Percentiles rank a stretch among this genome's conserved stretches.
Evolutionary conservation across 1,140 invertebrate genomes (phyloP).

Genomic region (Calliopsis andreniformis): DNA sequence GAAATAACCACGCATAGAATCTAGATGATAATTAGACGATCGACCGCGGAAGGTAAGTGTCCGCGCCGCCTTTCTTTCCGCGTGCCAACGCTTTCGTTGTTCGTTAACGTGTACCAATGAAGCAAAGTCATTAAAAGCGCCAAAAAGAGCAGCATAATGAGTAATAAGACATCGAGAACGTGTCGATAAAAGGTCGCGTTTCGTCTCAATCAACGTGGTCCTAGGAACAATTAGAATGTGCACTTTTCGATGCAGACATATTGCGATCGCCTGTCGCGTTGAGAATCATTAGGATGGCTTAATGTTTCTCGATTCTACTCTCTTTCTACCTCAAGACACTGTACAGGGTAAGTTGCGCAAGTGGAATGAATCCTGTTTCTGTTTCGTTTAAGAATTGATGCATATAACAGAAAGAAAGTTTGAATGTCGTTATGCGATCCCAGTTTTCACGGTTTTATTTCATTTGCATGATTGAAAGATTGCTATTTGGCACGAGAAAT

Average conservation of each 20-base stretch:
- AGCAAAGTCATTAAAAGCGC: constrained; percentile 38
- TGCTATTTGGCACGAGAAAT: too few species aligned
- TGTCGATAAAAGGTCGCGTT: neutral
- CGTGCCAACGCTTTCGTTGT: constrained; percentile 38
- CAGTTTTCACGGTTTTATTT: neutral
- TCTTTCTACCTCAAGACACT: constrained; percentile 38
- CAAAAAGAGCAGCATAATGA: constrained; percentile 19
- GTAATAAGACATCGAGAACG: constrained; percentile 19
- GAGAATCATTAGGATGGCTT: neutral
- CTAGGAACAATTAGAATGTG: constrained; percentile 12
- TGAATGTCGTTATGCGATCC: neutral
- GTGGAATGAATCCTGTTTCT: neutral
- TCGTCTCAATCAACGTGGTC: constrained; percentile 25
- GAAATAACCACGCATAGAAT: constrained; percentile 40
- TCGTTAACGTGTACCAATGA: constrained; percentile 42
- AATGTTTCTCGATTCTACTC: constrained; percentile 5
- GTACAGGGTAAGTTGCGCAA: neutral
- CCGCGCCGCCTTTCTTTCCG: constrained; percentile 27
- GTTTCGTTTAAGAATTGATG: neutral
- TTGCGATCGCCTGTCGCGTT: neutral
- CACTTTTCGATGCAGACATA: neutral
- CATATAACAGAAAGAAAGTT: neutral
- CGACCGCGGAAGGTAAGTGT: constrained; percentile 20
- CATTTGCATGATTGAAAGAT: neutral
- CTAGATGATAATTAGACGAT: constrained; percentile 52